Evolutionary conservation across 2,797 vertebrate species (phyloP).

Genomic region (Sphenodon punctatus): DNA sequence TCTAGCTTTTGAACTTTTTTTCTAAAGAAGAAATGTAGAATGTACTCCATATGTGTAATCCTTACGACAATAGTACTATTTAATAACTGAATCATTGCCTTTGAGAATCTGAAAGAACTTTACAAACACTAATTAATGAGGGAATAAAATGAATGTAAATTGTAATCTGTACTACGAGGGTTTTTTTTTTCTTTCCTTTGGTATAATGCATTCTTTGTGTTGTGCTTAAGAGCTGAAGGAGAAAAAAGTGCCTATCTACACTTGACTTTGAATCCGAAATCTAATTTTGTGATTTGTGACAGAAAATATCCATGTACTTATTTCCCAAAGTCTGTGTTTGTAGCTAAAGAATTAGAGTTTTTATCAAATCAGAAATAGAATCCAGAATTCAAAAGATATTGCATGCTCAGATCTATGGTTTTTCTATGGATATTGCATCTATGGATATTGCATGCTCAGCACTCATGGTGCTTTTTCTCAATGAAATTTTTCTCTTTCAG

Average conservation of each 20-base stretch:
- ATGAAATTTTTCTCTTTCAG: constrained; percentile 64
- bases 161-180: constrained; percentile 16
- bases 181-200: constrained; percentile 8
- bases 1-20: constrained; percentile 31
- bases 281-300: neutral
- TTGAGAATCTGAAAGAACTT: constrained; percentile 28
- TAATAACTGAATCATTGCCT: constrained; percentile 32
- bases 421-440: too few species aligned
- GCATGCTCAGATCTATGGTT: too few species aligned
- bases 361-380: too few species aligned
- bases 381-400: too few species aligned
- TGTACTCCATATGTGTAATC: neutral
- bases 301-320: constrained; percentile 6
- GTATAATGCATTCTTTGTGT: constrained; percentile 21
- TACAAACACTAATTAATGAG: constrained; percentile 35
- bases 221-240: constrained; percentile 17
- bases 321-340: neutral
- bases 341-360: neutral
- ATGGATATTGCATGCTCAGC: too few species aligned
- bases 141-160: constrained; percentile 20
- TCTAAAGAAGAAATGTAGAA: neutral
- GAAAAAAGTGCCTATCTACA: neutral
- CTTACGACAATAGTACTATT: neutral
- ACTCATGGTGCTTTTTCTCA: neutral
- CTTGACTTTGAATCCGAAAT: constrained; percentile 13